Base-by-base conservation (phyloP, 2,113 vertebrate genomes). In the Silurus asotus region DNA sequence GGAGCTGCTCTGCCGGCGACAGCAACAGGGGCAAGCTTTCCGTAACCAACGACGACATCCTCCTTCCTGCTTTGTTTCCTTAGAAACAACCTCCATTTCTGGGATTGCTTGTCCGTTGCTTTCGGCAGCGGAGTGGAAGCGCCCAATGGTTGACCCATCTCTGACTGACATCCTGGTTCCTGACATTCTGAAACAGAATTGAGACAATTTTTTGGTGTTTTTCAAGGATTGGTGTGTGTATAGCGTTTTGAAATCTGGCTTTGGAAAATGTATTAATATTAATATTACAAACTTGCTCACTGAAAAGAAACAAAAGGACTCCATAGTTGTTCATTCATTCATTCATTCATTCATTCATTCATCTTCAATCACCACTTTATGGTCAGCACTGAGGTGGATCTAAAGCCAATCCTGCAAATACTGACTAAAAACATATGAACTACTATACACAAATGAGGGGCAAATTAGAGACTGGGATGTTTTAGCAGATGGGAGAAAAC, bases 11-110 rank as follows among this genome's bases (percentile, higher is more conserved):
- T 92, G 91, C 9, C 67, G 87, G 74, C 92, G 91, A 62, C 88
- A 92, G 89, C 94, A 95, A 85, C 95, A 95, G 0, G 93, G 92
- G 9, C 92, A 95, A 78, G 90, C 88, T 88, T 92, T 94, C 77
- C 78, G 89, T 61, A 95, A 88, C 93, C 93, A 95, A 25, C 90
- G 64, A 8, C 88, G 83, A 55, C 93, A 94, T 61, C 78, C 87
- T 9, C 93, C 89, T 13, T 91, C 92, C 11, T 93, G 88, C 72
- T 75, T 90, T 70, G 89, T 92, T 83, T 90, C 87, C 81, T 89
- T 89, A 8, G 7, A 4, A 61, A 88, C 90, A 0, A 20, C 84
- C 15, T 91, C 88, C 55, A 87, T 92, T 5, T 92, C 91, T 25
- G 93, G 91, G 70, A 85, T 83, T 49, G 93, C 69, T 53, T 92